These are phyloP conservation scores for Ridgeia piscesae DNA, from an alignment of 1,140 invertebrate genomes.

Conservation along the genomic window DNA sequence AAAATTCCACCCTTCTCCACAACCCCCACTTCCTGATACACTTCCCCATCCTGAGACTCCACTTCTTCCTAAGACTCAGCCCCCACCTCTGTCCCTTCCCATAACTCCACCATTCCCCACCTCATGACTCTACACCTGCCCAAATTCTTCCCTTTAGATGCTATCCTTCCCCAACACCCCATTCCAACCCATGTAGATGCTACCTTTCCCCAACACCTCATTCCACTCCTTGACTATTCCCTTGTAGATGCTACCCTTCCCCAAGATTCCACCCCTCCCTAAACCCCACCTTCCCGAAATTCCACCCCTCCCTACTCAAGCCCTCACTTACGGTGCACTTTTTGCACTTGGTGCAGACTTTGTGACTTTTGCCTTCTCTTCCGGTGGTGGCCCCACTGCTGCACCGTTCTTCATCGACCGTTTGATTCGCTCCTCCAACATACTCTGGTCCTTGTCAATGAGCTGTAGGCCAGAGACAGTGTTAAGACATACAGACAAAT, in stretches of 20 bases:
- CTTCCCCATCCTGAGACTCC: background rate
- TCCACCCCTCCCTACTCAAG: background rate
- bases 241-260: background rate
- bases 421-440: conserved; percentile 89
- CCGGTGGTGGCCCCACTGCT: background rate
- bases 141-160: too few species aligned
- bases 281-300: too few species aligned
- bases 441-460: conserved; percentile 89
- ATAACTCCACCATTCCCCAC: too few species aligned
- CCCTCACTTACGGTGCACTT: conserved; percentile 32
- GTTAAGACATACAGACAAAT: background rate
- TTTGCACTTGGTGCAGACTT: conserved; percentile 15
- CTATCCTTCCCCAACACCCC: too few species aligned
- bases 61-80: background rate
- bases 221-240: too few species aligned
- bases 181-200: too few species aligned
- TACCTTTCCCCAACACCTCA: background rate
- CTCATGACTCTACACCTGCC: too few species aligned
- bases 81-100: too few species aligned
- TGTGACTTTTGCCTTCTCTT: conserved; percentile 22
- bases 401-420: conserved; percentile 41
- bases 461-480: conserved; percentile 63
- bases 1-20: too few species aligned
- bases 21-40: too few species aligned
- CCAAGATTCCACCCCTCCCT: background rate